phyloP scores from a whole-genome alignment of 2,888 invertebrate species.

The Acronicta alni region DNA sequence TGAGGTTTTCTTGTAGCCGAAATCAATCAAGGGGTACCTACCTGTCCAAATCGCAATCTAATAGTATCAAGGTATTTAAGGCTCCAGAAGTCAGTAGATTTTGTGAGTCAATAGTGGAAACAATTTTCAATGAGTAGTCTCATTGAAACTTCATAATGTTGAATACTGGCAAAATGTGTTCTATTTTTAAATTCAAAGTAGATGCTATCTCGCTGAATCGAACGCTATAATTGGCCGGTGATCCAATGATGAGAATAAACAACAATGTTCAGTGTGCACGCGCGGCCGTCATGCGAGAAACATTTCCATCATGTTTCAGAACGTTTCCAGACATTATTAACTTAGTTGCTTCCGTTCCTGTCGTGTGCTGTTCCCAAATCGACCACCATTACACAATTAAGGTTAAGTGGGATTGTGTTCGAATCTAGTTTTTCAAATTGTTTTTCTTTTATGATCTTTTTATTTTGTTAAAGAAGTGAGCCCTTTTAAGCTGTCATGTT shows the following conservation, averaged over 20 bases:
- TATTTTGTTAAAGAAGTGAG: neutral
- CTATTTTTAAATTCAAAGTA: slow-evolving; percentile 26
- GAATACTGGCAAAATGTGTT: slow-evolving; percentile 16
- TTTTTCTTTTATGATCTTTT: slow-evolving; percentile 31
- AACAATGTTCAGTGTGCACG: slow-evolving; percentile 54
- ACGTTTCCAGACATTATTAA: slow-evolving; percentile 69
- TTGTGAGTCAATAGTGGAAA: neutral
- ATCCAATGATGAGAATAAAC: slow-evolving; percentile 58
- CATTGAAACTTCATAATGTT: neutral
- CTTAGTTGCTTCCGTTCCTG: slow-evolving; percentile 65
- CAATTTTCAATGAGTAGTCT: neutral
- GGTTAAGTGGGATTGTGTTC: slow-evolving; percentile 58
- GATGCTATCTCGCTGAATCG: slow-evolving; percentile 46
- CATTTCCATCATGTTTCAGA: slow-evolving; percentile 71
- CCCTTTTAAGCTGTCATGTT: neutral
- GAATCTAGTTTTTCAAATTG: slow-evolving; percentile 34
- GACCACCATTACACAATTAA: slow-evolving; percentile 59
- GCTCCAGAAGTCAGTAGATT: neutral
- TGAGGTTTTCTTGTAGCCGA: no score
- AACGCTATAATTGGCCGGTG: slow-evolving; percentile 52
- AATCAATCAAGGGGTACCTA: no score
- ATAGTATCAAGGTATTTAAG: no score
- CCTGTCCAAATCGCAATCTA: no score
- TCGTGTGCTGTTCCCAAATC: slow-evolving; percentile 57
- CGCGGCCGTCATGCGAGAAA: slow-evolving; percentile 69